These are phyloP conservation scores for Osmerus eperlanus DNA, from an alignment of 2,113 vertebrate genomes.

Conservation along the genomic window DNA sequence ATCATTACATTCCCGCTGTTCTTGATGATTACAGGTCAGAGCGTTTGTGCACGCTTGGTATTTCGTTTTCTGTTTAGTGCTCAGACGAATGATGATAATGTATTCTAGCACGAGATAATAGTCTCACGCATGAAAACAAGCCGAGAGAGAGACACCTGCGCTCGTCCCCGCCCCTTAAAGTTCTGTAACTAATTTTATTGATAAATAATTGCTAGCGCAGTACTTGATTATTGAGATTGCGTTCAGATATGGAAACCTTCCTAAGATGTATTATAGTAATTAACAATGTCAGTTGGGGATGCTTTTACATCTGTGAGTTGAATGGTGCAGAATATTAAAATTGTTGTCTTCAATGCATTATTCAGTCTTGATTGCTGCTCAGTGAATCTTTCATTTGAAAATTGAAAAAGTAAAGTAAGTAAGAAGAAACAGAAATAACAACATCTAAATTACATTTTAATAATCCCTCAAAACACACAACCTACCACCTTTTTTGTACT, in stretches of 20 bases:
- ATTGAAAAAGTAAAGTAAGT: not conserved
- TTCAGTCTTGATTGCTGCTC: not conserved
- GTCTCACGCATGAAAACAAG: slow-evolving; percentile 82
- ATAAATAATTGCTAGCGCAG: slow-evolving; percentile 94
- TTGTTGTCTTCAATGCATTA: slow-evolving; percentile 1
- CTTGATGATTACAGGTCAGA: slow-evolving; percentile 84
- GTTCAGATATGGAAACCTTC: slow-evolving; percentile 92
- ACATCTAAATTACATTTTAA: not conserved
- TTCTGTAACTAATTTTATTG: slow-evolving; percentile 96
- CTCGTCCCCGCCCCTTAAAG: slow-evolving; percentile 85
- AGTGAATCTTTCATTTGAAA: not conserved
- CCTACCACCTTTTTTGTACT: not conserved
- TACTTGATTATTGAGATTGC: slow-evolving; percentile 91
- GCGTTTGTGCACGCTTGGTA: slow-evolving; percentile 79
- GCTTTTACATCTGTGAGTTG: slow-evolving; percentile 68
- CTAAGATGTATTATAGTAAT: slow-evolving; percentile 84
- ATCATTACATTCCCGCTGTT: slow-evolving; percentile 72
- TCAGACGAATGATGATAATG: slow-evolving; percentile 85
- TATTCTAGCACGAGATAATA: slow-evolving; percentile 75
- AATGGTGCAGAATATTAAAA: slow-evolving; percentile 66
- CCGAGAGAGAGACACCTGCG: slow-evolving; percentile 88
- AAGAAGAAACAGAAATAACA: not conserved
- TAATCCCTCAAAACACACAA: not conserved
- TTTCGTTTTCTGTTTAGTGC: slow-evolving; percentile 84
- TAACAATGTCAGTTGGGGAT: slow-evolving; percentile 66